phyloP scores from a whole-genome alignment of 2,113 vertebrate genomes.

The Lagenorhynchus albirostris region DNA sequence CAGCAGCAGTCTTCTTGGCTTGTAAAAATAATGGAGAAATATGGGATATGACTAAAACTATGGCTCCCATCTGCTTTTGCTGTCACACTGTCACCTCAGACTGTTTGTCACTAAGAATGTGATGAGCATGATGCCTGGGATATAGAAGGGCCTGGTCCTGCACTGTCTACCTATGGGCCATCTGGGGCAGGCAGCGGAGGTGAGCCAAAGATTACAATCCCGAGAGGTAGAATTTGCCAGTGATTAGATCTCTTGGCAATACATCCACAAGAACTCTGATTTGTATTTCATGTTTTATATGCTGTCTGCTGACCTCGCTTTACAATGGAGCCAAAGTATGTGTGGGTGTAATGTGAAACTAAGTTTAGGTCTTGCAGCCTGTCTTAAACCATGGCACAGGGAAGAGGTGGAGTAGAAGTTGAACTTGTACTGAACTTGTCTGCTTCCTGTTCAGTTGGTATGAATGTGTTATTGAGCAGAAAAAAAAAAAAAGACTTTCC shows the following conservation, averaged over 20 bases:
- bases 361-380: background rate
- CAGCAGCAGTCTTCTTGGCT: background rate
- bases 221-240: background rate
- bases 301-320: conserved; percentile 3
- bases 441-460: conserved; percentile 52
- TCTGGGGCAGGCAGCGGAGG: background rate
- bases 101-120: conserved; percentile 39
- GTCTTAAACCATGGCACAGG: background rate
- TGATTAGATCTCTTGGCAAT: background rate
- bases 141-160: background rate
- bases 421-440: conserved; percentile 33
- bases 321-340: background rate
- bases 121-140: background rate
- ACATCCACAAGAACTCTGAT: background rate
- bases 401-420: conserved; percentile 26
- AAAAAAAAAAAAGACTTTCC: background rate
- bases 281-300: conserved; percentile 24
- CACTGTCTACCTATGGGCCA: background rate
- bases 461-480: background rate
- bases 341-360: conserved; percentile 1
- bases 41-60: conserved; percentile 38
- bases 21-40: conserved; percentile 56
- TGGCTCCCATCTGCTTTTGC: conserved; percentile 64
- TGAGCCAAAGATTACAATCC: background rate
- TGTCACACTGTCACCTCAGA: conserved; percentile 36